phyloP scores from a whole-genome alignment of 1,140 invertebrate species.

The Hyposmocoma kahamanoa region DNA sequence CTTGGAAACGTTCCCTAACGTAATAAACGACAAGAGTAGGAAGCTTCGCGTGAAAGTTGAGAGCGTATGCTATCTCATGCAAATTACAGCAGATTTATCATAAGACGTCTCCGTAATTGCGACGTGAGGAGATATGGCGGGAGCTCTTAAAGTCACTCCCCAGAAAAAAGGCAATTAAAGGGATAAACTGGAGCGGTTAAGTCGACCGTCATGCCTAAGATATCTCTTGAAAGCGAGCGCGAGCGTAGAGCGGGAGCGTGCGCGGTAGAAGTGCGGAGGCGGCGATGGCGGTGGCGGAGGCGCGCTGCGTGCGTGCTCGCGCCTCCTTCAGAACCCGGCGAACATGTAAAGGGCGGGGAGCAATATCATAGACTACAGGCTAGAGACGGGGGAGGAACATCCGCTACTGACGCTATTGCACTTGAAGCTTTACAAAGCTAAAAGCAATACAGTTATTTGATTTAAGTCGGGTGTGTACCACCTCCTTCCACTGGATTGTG shows the following conservation, averaged over 20 bases:
- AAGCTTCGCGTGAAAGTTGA: conserved; percentile 68
- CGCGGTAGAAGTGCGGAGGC: background rate
- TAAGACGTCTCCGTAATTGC: conserved; percentile 71
- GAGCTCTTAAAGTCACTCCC: conserved; percentile 56
- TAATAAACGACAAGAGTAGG: conserved; percentile 70
- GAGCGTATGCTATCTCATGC: conserved; percentile 73
- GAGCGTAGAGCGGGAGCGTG: conserved; percentile 11
- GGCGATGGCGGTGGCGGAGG: background rate
- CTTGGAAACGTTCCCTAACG: conserved; percentile 65
- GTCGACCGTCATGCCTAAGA: conserved; percentile 48
- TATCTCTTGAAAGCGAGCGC: conserved; percentile 30
- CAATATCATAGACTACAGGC: conserved; percentile 69
- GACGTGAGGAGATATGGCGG: conserved; percentile 70
- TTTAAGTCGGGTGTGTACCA: conserved; percentile 66
- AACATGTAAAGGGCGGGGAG: conserved; percentile 69
- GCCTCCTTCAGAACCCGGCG: conserved; percentile 37
- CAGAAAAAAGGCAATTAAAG: conserved; percentile 73
- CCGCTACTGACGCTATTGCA: conserved; percentile 64
- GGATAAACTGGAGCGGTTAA: conserved; percentile 67
- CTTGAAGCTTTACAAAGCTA: conserved; percentile 69
- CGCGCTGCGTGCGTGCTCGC: conserved; percentile 33
- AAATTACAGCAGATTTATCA: conserved; percentile 73
- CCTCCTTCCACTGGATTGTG: conserved; percentile 62
- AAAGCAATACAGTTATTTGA: conserved; percentile 73
- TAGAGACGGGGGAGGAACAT: conserved; percentile 57